phyloP scores from a whole-genome alignment of 2,888 invertebrate genomes.

The Pantelozetes paolii region DNA sequence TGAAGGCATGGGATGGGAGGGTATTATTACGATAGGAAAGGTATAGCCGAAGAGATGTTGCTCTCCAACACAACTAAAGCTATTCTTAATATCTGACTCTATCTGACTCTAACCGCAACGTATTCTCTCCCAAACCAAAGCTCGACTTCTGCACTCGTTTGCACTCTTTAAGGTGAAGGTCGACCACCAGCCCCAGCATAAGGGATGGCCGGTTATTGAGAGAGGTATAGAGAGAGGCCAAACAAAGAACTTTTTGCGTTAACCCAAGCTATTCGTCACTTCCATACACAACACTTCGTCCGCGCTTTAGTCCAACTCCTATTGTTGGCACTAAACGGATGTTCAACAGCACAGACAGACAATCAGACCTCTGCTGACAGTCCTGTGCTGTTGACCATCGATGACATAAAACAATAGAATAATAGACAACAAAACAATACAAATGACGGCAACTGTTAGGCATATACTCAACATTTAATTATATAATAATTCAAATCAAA shows the following conservation, averaged over 20 bases:
- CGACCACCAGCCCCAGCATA: constrained; percentile 19
- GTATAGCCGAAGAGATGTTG: no score
- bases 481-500: neutral
- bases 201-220: constrained; percentile 4
- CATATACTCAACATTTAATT: neutral
- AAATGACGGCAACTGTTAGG: constrained; percentile 17
- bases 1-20: no score
- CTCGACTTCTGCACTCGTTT: constrained; percentile 40
- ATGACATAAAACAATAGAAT: neutral
- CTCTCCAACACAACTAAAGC: no score
- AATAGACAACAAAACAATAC: neutral
- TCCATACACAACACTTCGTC: neutral
- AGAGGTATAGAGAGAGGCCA: constrained; percentile 5
- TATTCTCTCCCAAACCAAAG: constrained; percentile 11
- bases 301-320: constrained; percentile 4
- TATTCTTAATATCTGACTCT: no score
- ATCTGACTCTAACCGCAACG: neutral
- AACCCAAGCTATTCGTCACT: constrained; percentile 17
- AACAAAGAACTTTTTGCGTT: constrained; percentile 22
- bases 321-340: neutral
- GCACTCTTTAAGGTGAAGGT: constrained; percentile 40
- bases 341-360: neutral
- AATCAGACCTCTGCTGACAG: neutral
- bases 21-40: no score
- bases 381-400: neutral